These are phyloP conservation scores for Hyaena hyaena DNA, from an alignment of 2,113 vertebrate species.

Conservation along the genomic window DNA sequence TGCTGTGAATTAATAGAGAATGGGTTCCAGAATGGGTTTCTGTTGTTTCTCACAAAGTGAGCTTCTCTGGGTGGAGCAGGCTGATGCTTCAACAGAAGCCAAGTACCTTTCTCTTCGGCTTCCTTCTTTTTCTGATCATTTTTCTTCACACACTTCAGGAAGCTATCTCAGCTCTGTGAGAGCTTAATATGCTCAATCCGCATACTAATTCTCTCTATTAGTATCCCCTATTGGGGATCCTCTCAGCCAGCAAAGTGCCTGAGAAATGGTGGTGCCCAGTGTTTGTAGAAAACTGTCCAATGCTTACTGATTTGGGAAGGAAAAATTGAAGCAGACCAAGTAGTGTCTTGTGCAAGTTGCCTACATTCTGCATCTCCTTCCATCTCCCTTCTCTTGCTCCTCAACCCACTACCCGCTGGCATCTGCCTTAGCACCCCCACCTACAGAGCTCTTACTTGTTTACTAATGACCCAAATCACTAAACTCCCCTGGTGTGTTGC, in stretches of 20 bases:
- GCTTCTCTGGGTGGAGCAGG: too few relatives aligned
- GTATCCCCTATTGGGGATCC: not conserved
- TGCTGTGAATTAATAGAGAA: too few relatives aligned
- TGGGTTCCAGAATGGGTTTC: too few relatives aligned
- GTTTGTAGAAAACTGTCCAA: not conserved
- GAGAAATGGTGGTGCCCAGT: not conserved
- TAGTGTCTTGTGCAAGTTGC: too few relatives aligned
- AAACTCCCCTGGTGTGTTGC: not conserved
- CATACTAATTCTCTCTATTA: too few relatives aligned
- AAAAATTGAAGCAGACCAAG: not conserved
- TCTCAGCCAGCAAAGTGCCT: not conserved
- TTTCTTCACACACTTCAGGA: too few relatives aligned
- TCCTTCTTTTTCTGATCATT: too few relatives aligned
- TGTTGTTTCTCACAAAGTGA: too few relatives aligned
- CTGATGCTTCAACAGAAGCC: too few relatives aligned
- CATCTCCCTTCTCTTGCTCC: not conserved
- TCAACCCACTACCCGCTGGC: not conserved
- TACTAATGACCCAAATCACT: not conserved
- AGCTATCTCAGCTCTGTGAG: too few relatives aligned
- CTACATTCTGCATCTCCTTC: not conserved
- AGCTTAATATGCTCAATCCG: too few relatives aligned
- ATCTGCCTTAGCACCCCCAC: not conserved
- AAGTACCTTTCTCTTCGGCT: too few relatives aligned
- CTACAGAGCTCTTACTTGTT: not conserved
- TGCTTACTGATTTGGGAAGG: not conserved